Percentiles rank a stretch among this genome's conserved stretches.
Conservation (phyloP, 2,113 vertebrate genomes). For the Proteles cristata region DNA sequence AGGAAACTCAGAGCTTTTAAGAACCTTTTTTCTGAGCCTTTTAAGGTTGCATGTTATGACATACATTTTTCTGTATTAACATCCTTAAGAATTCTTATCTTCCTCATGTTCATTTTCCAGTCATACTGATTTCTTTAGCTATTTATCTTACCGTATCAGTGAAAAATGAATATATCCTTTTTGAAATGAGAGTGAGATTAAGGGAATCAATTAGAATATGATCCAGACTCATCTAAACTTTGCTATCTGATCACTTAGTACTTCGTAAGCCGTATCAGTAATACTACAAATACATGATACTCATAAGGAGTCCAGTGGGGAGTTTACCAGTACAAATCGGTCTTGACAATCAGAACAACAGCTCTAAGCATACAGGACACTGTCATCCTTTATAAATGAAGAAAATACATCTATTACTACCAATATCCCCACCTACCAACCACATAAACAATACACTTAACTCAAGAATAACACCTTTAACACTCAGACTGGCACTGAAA, state of each 20-base stretch:
- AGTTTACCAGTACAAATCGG: background rate
- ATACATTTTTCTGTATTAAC: background rate
- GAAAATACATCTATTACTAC: background rate
- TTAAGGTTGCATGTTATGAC: background rate
- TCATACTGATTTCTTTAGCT: conserved; percentile 8
- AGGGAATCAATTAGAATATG: conserved; percentile 24
- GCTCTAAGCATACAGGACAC: background rate
- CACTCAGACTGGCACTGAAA: background rate
- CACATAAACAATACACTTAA: conserved; percentile 6
- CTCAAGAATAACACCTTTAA: background rate
- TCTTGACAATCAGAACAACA: background rate
- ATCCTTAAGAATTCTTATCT: background rate
- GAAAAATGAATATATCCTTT: conserved; percentile 12
- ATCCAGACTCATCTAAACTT: conserved; percentile 6
- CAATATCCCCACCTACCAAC: background rate
- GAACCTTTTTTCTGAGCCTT: background rate
- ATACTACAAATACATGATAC: background rate
- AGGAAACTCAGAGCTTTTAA: background rate
- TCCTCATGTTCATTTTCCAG: background rate
- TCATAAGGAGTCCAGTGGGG: background rate
- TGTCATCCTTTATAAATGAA: background rate
- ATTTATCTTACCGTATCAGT: conserved; percentile 11
- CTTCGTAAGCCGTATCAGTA: background rate
- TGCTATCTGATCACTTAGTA: background rate
- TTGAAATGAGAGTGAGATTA: conserved; percentile 21